Evolutionary conservation across 2,113 vertebrate species (phyloP).

Genomic region (Thalassoma bifasciatum): DNA sequence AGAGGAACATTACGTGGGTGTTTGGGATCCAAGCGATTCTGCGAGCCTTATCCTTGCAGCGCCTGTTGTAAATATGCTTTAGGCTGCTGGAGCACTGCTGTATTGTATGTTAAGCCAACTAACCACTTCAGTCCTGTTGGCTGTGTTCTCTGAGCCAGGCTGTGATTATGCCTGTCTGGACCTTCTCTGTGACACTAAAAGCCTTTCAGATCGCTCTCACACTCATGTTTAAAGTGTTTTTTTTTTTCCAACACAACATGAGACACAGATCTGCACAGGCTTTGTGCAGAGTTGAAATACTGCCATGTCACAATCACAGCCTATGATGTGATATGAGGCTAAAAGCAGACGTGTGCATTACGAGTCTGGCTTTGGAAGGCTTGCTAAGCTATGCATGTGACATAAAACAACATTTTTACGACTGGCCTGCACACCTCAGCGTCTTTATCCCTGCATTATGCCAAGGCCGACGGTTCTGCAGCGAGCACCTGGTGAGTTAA

Average conservation of each 20-base stretch:
- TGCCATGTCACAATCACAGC: slow-evolving; percentile 30
- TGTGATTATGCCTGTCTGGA: not conserved
- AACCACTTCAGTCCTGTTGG: too few relatives aligned
- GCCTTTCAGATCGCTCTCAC: not conserved
- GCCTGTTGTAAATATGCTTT: not conserved
- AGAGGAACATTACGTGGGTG: not conserved
- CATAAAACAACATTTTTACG: slow-evolving; percentile 46
- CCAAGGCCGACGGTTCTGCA: slow-evolving; percentile 53
- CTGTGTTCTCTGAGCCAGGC: too few relatives aligned
- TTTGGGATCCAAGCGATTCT: not conserved
- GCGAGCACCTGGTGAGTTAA: slow-evolving; percentile 70
- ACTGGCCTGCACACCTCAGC: not conserved
- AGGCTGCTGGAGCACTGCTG: not conserved
- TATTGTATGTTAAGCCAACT: not conserved
- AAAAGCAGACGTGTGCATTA: slow-evolving; percentile 40
- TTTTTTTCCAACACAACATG: not conserved
- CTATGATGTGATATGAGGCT: slow-evolving; percentile 10
- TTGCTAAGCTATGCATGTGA: not conserved
- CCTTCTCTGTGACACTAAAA: not conserved
- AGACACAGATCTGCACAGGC: slow-evolving; percentile 31
- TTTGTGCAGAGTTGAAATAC: slow-evolving; percentile 7
- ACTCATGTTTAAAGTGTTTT: not conserved
- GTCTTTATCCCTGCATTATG: slow-evolving; percentile 32
- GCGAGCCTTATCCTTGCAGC: not conserved
- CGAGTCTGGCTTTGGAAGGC: slow-evolving; percentile 24